Conservation (phyloP, 23 tunicate species). For the Corella eumyota region DNA sequence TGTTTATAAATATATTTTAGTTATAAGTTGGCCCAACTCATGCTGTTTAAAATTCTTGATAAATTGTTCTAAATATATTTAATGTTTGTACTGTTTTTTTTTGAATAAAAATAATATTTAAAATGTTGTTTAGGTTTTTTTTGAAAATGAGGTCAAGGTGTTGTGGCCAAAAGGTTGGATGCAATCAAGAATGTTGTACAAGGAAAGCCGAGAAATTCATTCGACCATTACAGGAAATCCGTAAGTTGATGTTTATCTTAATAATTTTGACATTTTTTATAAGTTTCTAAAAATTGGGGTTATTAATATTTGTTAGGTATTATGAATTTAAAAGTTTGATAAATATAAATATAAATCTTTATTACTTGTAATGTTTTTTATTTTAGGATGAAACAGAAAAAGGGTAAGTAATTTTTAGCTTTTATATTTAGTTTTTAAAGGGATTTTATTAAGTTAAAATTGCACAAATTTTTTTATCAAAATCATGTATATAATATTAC, state of each 20-base stretch:
- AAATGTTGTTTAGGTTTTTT: slow-evolving; percentile 33
- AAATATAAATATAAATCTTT: no score
- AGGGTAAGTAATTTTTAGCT: slow-evolving; percentile 25
- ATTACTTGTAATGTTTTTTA: slow-evolving; percentile 2
- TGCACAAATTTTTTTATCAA: no score
- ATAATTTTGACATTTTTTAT: background rate
- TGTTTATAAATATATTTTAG: background rate
- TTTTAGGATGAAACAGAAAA: slow-evolving; percentile 61
- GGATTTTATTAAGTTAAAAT: no score
- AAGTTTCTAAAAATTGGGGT: background rate
- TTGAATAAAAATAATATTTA: background rate
- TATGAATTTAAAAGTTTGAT: no score
- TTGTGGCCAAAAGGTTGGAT: slow-evolving; percentile 97
- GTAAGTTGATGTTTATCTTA: slow-evolving; percentile 19
- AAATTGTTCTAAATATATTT: background rate
- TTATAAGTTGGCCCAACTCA: background rate
- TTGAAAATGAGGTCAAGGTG: slow-evolving; percentile 55
- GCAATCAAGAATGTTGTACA: slow-evolving; percentile 72
- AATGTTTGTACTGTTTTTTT: background rate
- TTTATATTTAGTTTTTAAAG: background rate
- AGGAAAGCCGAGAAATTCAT: slow-evolving; percentile 69
- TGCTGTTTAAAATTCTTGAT: background rate
- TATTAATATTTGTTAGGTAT: background rate
- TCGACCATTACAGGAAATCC: slow-evolving; percentile 22
- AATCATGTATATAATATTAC: no score